Evolutionary conservation across 2,113 vertebrate species (phyloP).

Genomic region (Ginglymostoma cirratum): DNA sequence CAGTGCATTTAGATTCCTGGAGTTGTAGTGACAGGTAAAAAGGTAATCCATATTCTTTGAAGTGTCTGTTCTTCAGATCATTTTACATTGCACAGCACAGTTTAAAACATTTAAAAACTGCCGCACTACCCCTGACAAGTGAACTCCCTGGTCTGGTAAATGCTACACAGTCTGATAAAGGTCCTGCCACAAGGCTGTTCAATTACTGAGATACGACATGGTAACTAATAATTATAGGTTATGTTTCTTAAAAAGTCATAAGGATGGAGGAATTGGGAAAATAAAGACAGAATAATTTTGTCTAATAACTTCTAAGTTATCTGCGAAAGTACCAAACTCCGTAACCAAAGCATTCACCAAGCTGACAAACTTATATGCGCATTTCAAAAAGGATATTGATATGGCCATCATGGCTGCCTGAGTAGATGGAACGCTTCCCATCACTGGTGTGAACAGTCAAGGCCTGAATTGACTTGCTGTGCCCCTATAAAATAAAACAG

Average conservation of each 20-base stretch:
- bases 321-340: too few species aligned
- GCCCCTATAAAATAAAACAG: slow-evolving; percentile 65
- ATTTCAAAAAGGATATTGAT: slow-evolving; percentile 88
- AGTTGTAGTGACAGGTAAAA: too few species aligned
- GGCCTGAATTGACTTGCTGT: slow-evolving; percentile 91
- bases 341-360: background rate
- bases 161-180: too few species aligned
- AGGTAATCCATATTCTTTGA: too few species aligned
- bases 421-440: slow-evolving; percentile 75
- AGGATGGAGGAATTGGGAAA: background rate
- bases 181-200: too few species aligned
- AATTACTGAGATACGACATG: too few species aligned
- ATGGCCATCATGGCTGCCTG: slow-evolving; percentile 89
- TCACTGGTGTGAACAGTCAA: slow-evolving; percentile 75
- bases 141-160: too few species aligned
- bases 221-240: background rate
- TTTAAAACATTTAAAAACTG: too few species aligned
- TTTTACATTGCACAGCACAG: too few species aligned
- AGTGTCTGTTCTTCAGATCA: too few species aligned
- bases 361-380: background rate
- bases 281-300: background rate
- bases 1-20: too few species aligned
- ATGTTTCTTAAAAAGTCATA: background rate
- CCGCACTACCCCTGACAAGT: too few species aligned
- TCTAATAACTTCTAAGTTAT: background rate